Evolutionary conservation across 2,888 invertebrate species (phyloP).

Genomic region (Dryococelus australis): DNA sequence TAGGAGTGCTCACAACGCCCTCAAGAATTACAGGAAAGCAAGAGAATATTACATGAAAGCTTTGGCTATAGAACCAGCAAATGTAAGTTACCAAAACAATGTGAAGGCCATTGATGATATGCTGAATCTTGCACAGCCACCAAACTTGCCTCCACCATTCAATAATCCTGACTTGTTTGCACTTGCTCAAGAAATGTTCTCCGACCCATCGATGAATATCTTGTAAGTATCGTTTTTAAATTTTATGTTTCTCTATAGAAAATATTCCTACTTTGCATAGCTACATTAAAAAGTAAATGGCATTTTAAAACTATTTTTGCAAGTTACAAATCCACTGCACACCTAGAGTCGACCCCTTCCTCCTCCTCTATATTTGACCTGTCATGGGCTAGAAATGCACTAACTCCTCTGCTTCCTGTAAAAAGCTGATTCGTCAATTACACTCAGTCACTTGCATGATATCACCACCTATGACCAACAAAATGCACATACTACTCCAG

Average conservation of each 20-base stretch:
- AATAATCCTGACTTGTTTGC: constrained; percentile 10
- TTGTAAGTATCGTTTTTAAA: background rate
- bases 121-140: background rate
- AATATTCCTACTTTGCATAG: no score
- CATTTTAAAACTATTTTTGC: no score
- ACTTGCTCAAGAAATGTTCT: background rate
- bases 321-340: no score
- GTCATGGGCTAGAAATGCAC: no score
- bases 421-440: no score
- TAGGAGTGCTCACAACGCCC: background rate
- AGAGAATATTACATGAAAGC: background rate
- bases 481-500: no score
- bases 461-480: no score
- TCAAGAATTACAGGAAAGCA: background rate
- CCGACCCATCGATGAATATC: background rate
- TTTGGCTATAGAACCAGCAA: background rate
- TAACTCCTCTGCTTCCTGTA: no score
- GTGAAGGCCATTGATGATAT: background rate
- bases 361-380: no score
- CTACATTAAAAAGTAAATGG: no score
- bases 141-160: constrained; percentile 8
- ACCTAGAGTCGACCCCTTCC: no score
- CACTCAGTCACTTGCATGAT: no score
- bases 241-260: background rate
- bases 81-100: background rate